A percentile compares a stretch with the other conserved stretches of the same genome.
Evolutionary conservation across 2,113 vertebrate species (phyloP).

Genomic region (Nesoenas mayeri): DNA sequence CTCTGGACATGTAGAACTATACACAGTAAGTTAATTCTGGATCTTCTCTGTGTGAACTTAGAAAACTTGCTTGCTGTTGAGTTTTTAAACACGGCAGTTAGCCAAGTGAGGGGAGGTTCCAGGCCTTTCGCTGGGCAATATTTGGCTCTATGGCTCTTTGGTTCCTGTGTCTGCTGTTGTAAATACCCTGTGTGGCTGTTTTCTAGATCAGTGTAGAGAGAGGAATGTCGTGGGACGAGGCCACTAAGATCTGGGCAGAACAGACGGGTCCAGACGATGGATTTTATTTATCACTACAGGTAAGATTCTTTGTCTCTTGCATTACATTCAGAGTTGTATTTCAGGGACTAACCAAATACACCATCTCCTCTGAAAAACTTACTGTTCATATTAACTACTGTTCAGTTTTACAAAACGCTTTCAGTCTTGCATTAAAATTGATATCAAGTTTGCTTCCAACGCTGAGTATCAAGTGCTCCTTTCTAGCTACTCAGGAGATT

Average conservation of each 20-base stretch:
- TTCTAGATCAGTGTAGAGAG: slow-evolving; percentile 93
- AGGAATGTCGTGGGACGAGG: slow-evolving; percentile 99
- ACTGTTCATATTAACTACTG: not conserved
- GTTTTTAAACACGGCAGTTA: not conserved
- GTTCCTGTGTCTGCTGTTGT: not conserved
- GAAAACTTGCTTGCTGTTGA: not conserved
- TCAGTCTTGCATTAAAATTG: not conserved
- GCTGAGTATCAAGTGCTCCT: not conserved
- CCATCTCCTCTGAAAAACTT: not conserved
- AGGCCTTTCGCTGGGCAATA: not conserved
- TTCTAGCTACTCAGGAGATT: not conserved
- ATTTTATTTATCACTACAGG: slow-evolving; percentile 92
- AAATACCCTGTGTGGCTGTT: not conserved
- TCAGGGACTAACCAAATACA: not conserved
- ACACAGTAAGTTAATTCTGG: slow-evolving; percentile 82
- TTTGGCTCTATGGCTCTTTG: not conserved
- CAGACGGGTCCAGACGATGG: slow-evolving; percentile 94
- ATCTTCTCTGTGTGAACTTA: not conserved
- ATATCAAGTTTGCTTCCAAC: not conserved
- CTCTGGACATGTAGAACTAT: slow-evolving; percentile 93
- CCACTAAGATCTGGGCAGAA: slow-evolving; percentile 94
- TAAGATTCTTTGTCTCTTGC: slow-evolving; percentile 18
- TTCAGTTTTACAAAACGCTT: not conserved
- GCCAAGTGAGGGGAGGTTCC: not conserved
- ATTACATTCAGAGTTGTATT: not conserved